Base-by-base conservation (phyloP, 2,888 invertebrate genomes). In the Julus scandinavius region DNA sequence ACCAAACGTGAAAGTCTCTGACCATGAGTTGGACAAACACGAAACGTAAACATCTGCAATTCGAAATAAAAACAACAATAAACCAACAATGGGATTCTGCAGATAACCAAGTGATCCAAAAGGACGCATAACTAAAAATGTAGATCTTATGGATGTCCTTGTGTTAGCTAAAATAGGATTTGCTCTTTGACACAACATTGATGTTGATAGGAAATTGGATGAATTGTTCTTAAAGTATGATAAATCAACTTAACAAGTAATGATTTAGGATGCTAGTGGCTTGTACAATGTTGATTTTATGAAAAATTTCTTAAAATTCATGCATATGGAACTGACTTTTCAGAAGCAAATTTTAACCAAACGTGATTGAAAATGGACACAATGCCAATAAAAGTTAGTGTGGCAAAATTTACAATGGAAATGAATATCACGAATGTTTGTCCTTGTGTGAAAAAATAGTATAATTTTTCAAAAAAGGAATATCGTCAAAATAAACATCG, bases 31-130 rank as follows among this genome's bases (percentile, higher is more conserved):
- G 72, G 72, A 29, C 72, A 72, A 72, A 11, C 72, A 72, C 72
- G 72, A 72, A 72, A 29, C 29, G 29, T 72, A 72, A 72, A 29
- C 72, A 72, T 72, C n/a, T 72, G 11, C 72, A 72, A 72, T 72
- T 72, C 72, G n/a, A 9, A 72, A 72, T 72, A 72, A 72, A 72
- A 72, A 72, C 72, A 72, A 29, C 72, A 72, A 29, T 72, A 72
- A 29, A 72, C 29, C n/a, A 72, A 72, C 72, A 72, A 72, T 29
- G 29, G 72, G 72, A 72, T 72, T 29, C 29, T 29, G 11, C 6
- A 29, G 72, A 72, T 72, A 29, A 20, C n/a, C n/a, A 63, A 63
- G n/a, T 63, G 63, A 63, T 63, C 20, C 20, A 63, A 63, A 63
- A 63, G 63, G 63, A 63, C 63, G 63, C n/a, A 63, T 4, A n/a